A percentile compares a stretch with the other conserved stretches of the same genome.
phyloP scores from a whole-genome alignment of 2,113 vertebrate species.

The Hystrix cristata region DNA sequence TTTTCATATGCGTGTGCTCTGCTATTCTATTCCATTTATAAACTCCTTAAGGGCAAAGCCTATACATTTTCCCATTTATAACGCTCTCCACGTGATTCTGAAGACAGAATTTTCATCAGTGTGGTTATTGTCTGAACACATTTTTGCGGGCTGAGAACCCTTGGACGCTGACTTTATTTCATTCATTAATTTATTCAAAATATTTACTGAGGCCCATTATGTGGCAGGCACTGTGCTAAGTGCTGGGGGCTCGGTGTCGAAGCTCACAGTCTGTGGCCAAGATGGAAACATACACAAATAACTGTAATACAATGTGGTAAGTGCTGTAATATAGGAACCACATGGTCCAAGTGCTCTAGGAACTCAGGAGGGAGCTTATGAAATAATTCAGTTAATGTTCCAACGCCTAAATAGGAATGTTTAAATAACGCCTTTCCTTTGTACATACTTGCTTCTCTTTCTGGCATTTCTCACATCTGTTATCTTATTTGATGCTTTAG shows the following conservation, averaged over 20 bases:
- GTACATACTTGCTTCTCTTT: conserved; percentile 57
- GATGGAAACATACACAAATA: conserved; percentile 69
- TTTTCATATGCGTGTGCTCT: conserved; percentile 28
- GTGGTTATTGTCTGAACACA: conserved; percentile 40
- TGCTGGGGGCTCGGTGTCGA: conserved; percentile 28
- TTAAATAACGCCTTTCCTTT: conserved; percentile 69
- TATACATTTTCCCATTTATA: conserved; percentile 48
- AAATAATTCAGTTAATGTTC: conserved; percentile 78
- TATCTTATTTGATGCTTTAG: conserved; percentile 44
- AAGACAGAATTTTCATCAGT: conserved; percentile 48
- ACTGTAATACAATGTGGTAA: conserved; percentile 57
- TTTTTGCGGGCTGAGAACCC: neutral
- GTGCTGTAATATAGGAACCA: conserved; percentile 50
- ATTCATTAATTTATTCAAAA: conserved; percentile 75
- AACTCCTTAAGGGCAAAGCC: conserved; percentile 61
- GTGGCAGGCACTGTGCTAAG: conserved; percentile 29
- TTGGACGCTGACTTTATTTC: conserved; percentile 59
- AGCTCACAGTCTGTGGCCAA: conserved; percentile 63
- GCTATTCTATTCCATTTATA: neutral
- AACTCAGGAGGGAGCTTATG: conserved; percentile 71
- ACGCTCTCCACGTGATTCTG: conserved; percentile 12
- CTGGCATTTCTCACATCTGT: conserved; percentile 28
- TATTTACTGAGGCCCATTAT: conserved; percentile 40
- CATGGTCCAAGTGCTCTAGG: neutral
- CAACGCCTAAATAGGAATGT: conserved; percentile 70